Evolutionary conservation across 2,888 invertebrate genomes (phyloP).

Genomic region (Carpatolechia fugitivella): DNA sequence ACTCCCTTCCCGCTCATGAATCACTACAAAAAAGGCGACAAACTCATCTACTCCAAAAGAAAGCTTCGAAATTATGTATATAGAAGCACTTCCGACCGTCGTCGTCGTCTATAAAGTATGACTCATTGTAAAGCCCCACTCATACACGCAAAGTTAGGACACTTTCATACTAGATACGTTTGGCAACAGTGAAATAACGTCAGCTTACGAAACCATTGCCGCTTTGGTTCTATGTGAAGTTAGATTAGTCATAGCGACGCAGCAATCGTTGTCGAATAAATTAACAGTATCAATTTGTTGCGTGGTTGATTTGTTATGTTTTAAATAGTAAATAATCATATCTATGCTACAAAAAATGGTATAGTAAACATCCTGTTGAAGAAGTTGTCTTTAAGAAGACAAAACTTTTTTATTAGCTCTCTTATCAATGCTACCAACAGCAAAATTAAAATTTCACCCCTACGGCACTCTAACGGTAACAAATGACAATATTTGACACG

Average conservation of each 20-base stretch:
- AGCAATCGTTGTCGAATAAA: not conserved
- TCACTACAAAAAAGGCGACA: not conserved
- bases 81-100: not conserved
- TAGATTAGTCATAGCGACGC: not conserved
- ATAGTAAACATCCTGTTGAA: no score
- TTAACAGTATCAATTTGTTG: not conserved
- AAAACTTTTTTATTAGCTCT: no score
- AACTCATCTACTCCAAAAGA: not conserved
- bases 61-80: no score
- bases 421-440: not conserved
- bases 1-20: no score
- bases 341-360: no score
- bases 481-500: slow-evolving; percentile 14
- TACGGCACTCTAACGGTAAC: slow-evolving; percentile 7
- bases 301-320: no score
- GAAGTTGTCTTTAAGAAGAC: no score
- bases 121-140: slow-evolving; percentile 64
- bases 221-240: not conserved
- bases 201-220: not conserved
- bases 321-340: no score
- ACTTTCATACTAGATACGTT: not conserved
- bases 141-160: slow-evolving; percentile 35
- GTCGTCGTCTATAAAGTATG: slow-evolving; percentile 48
- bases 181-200: no score
- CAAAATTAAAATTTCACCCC: slow-evolving; percentile 6